Conservation (phyloP, 92 coral and sea anemone genomes). For the Meandrina meandrites region DNA sequence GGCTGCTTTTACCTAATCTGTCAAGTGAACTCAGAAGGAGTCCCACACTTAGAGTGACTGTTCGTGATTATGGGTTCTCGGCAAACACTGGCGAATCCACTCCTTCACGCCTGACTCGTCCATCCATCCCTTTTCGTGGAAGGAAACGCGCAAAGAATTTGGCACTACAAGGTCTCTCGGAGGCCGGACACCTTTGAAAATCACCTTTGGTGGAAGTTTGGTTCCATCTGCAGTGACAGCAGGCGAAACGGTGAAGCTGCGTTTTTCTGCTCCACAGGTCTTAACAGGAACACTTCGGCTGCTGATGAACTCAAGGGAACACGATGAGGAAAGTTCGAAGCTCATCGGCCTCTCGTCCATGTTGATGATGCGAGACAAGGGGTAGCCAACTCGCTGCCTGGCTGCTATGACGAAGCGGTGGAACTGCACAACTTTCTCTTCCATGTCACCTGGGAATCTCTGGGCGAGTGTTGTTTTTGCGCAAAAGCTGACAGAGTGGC, state of each 20-base stretch:
- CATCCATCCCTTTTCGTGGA: slow-evolving; percentile 39
- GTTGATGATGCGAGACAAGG: slow-evolving; percentile 9
- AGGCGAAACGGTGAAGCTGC: slow-evolving; percentile 27
- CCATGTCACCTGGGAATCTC: slow-evolving; percentile 50
- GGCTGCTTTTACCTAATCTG: slow-evolving; percentile 4
- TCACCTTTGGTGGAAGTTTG: slow-evolving; percentile 39
- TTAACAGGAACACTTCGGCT: slow-evolving; percentile 21
- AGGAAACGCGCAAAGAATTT: slow-evolving; percentile 14
- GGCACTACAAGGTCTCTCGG: slow-evolving; percentile 41
- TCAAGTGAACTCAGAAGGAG: slow-evolving; percentile 31
- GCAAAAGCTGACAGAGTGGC: slow-evolving; percentile 26
- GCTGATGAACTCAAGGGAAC: slow-evolving; percentile 24
- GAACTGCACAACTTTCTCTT: slow-evolving; percentile 42
- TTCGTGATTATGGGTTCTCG: slow-evolving; percentile 6
- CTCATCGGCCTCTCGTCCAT: slow-evolving; percentile 27
- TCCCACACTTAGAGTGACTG: slow-evolving; percentile 35
- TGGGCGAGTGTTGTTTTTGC: slow-evolving; percentile 46
- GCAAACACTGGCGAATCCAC: slow-evolving; percentile 36
- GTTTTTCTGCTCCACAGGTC: slow-evolving; percentile 28
- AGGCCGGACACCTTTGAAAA: slow-evolving; percentile 31
- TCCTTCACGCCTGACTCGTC: slow-evolving; percentile 35
- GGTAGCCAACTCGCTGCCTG: slow-evolving; percentile 1
- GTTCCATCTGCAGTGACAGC: slow-evolving; percentile 35
- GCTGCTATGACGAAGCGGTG: slow-evolving; percentile 35
- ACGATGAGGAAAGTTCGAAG: slow-evolving; percentile 28